Evolutionary conservation across 2,113 vertebrate species (phyloP), one percentile per base, ranked within the genome.

Genomic region (Takifugu bimaculatus): DNA sequence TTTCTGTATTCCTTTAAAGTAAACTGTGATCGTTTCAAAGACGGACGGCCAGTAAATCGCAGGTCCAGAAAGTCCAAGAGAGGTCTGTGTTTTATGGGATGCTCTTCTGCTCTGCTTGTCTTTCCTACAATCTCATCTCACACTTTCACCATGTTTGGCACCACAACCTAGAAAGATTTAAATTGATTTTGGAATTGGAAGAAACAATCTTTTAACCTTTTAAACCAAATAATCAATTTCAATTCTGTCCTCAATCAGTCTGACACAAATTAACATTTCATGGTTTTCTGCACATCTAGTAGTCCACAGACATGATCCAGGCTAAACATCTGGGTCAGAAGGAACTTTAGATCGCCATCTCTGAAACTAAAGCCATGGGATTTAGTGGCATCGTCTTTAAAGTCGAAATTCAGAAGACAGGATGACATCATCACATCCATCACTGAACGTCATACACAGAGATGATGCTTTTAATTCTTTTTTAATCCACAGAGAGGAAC

Each of bases 51-150:
- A 84, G 80, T 92, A 87, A 94, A 93, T 86, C 90, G 90, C 92
- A 92, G 91, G 88, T 93, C 93, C 88, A 88, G 92, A 90, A 93
- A 92, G 81, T 93, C 93, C 76, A 91, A 94, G 83, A 88, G 92
- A 93, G 91, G 90, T 93, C 90, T 90, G 93, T 95, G 87, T 75
- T 81, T 78, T 70, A 45, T 59, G 32, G 70, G 60, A 74, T 74
- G 74, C 61, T 62, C 63, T 54, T 54, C 53, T 57, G 47, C 66
- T 63, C 45, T 60, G 52, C 61, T 64, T 44, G 15, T 50, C 20
- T 25, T 20, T 26, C n/a, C 45, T 70, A 45, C 61, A 48, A 43
- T 48, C 13, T 14, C n/a, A 43, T 48, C 13, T 14, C n/a, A n/a
- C n/a, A 15, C n/a, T 48, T 48, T 48, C 45, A 14, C 4, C 45